These are phyloP conservation scores for Conomelus anceps DNA, from an alignment of 2,888 invertebrate species.

Conservation along the genomic window DNA sequence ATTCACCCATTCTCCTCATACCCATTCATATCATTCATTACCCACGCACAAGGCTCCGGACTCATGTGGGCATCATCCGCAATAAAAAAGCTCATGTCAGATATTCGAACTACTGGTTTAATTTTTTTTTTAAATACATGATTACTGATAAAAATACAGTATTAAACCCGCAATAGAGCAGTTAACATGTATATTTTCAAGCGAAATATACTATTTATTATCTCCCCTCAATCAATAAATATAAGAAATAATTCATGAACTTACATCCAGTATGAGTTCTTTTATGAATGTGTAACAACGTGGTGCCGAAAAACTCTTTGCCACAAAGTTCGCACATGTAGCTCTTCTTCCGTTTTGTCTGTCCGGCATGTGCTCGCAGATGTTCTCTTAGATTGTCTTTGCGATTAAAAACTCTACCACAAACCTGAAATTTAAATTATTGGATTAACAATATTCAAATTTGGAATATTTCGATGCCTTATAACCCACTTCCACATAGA, in stretches of 20 bases:
- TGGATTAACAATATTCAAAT: neutral
- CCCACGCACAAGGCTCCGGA: too few species aligned
- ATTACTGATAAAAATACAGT: too few species aligned
- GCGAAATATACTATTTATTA: too few species aligned
- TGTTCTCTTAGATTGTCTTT: slow-evolving; percentile 68
- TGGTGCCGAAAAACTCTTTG: slow-evolving; percentile 58
- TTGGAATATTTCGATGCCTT: neutral
- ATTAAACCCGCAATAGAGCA: neutral
- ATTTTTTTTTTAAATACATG: too few species aligned
- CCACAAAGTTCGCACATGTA: slow-evolving; percentile 57
- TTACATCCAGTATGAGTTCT: slow-evolving; percentile 54
- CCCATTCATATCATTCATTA: too few species aligned
- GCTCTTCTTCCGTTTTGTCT: slow-evolving; percentile 50
- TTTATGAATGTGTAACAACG: slow-evolving; percentile 55
- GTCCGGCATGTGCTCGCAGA: slow-evolving; percentile 57
- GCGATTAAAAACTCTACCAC: slow-evolving; percentile 55
- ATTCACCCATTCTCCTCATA: too few species aligned
- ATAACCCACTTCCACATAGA: neutral
- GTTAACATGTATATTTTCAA: neutral
- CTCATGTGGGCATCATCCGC: too few species aligned
- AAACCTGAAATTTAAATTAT: slow-evolving; percentile 53
- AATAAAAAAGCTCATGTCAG: too few species aligned
- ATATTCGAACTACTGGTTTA: too few species aligned
- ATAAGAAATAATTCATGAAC: neutral
- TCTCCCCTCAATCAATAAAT: too few species aligned